Evolutionary conservation across 2,797 vertebrate genomes (phyloP).

Genomic region (Numenius phaeopus): DNA sequence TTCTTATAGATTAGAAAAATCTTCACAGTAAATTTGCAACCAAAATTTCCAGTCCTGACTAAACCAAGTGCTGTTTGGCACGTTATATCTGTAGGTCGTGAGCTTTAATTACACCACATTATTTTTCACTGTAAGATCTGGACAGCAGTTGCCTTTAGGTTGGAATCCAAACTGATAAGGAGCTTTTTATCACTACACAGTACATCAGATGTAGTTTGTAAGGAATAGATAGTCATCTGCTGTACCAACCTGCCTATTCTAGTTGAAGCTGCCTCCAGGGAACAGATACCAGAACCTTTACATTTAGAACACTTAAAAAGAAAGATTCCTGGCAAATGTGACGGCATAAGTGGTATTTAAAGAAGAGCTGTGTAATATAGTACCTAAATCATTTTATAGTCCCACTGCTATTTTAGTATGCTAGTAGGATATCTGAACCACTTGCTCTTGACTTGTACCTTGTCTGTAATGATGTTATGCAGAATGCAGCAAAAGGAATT

Average conservation of each 20-base stretch:
- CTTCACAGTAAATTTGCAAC: background rate
- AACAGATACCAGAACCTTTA: conserved; percentile 70
- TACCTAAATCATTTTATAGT: conserved; percentile 71
- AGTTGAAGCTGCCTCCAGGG: conserved; percentile 59
- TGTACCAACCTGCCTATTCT: conserved; percentile 67
- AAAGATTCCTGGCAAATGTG: conserved; percentile 58
- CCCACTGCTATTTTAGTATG: conserved; percentile 67
- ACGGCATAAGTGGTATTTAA: conserved; percentile 63
- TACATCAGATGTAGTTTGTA: conserved; percentile 40
- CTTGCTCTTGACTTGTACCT: conserved; percentile 69
- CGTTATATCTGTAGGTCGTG: conserved; percentile 22
- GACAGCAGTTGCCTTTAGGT: conserved; percentile 74
- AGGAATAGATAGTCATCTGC: conserved; percentile 64
- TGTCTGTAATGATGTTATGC: conserved; percentile 79
- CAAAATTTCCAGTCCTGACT: conserved; percentile 38
- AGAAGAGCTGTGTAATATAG: conserved; percentile 53
- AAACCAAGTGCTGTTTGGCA: conserved; percentile 26
- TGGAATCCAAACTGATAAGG: conserved; percentile 79
- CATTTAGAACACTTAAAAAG: conserved; percentile 70
- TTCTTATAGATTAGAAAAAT: conserved; percentile 18
- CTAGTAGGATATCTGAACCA: conserved; percentile 57
- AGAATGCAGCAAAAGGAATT: conserved; percentile 80
- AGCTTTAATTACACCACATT: conserved; percentile 64
- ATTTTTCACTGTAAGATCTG: conserved; percentile 77
- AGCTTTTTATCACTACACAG: conserved; percentile 65